Evolutionary conservation across 2,797 vertebrate genomes (phyloP).

Genomic region (Liparis tanakae): DNA sequence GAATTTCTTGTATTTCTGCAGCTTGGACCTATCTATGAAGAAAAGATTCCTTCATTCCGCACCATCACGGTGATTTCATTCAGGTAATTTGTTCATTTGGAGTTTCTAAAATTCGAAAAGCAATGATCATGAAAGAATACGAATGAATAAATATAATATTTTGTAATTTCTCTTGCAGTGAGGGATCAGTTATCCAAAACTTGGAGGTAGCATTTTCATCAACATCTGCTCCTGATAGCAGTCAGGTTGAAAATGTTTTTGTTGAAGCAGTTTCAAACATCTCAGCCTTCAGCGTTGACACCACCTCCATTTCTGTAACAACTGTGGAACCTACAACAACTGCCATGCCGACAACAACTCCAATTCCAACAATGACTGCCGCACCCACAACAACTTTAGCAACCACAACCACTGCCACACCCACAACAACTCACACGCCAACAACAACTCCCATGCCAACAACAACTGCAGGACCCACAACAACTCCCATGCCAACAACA

Average conservation of each 20-base stretch:
- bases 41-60: not conserved
- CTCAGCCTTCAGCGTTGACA: conserved; percentile 61
- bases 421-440: no score
- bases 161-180: conserved; percentile 36
- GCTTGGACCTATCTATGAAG: not conserved
- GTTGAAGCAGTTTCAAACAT: conserved; percentile 39
- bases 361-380: no score
- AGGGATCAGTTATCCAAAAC: conserved; percentile 45
- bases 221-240: conserved; percentile 9
- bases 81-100: not conserved
- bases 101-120: not conserved
- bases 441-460: no score
- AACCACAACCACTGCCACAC: no score
- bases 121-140: not conserved
- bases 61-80: not conserved
- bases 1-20: not conserved
- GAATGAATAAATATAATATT: not conserved
- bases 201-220: conserved; percentile 28
- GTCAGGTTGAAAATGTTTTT: conserved; percentile 42
- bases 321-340: no score
- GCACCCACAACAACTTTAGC: no score
- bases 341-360: no score
- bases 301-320: conserved; percentile 21
- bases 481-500: no score
- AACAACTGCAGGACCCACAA: not conserved